Percentiles rank a stretch among this genome's conserved stretches.
These are phyloP conservation scores for Papilio polyxenes DNA, from an alignment of 1,140 invertebrate species.

Conservation along the genomic window DNA sequence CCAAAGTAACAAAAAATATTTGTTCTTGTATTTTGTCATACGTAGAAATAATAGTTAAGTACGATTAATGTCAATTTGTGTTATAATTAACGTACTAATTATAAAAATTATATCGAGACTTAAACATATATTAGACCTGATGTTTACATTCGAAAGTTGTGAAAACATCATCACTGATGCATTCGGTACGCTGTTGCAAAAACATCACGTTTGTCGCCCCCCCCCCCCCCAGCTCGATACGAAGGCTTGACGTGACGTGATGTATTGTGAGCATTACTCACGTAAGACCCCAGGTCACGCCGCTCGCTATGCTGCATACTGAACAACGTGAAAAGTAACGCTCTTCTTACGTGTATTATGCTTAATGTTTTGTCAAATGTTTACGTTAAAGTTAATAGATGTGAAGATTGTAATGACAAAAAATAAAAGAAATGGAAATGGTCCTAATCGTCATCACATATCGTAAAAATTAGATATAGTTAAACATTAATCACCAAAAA, in stretches of 20 bases:
- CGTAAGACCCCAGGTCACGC: neutral
- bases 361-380: neutral
- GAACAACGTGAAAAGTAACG: neutral
- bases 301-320: neutral
- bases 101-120: neutral
- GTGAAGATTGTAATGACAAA: too few species aligned
- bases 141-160: neutral
- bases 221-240: neutral
- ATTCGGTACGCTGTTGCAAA: neutral
- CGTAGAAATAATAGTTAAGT: too few species aligned
- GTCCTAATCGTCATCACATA: too few species aligned
- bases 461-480: too few species aligned
- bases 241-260: slow-evolving; percentile 3
- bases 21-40: too few species aligned
- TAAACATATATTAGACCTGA: neutral
- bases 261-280: slow-evolving; percentile 10
- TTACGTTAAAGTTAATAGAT: neutral
- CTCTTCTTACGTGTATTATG: neutral
- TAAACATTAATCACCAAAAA: too few species aligned
- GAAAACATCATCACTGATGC: neutral
- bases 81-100: neutral
- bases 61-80: neutral
- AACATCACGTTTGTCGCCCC: slow-evolving; percentile 1
- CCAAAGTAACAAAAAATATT: too few species aligned
- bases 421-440: too few species aligned